Base-by-base conservation (phyloP, 2,797 vertebrate species). In the Forpus xanthops region DNA sequence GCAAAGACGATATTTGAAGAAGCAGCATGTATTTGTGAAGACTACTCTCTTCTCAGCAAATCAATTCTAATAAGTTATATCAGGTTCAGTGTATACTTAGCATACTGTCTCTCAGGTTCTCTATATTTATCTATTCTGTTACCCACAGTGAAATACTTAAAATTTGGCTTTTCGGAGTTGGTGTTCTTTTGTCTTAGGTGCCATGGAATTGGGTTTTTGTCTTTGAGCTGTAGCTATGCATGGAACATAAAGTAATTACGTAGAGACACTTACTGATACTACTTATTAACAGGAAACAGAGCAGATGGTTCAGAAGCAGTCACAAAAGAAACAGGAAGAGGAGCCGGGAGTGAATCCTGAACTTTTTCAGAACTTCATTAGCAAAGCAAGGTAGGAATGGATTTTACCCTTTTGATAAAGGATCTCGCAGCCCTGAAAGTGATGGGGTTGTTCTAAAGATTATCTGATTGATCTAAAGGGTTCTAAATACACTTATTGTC, bases 301-400 rank as follows among this genome's bases (percentile, higher is more conserved):
- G 77, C 97, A 98, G 87, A 98, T 99, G 97, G 94, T 98, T 96
- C 97, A 97, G 95, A 98, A 98, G 94, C 98, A 89, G 92, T 95
- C 97, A 41, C 98, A 98, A 94, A 97, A 96, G 66, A 97, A 98
- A 94, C 96, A 96, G 53, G 98, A 98, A 80, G 98, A 98, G 75
- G 97, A 98, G 49, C 97, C 97, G 31, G 98, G 98, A 79, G 97
- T 99, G 84, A 98, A 98, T 96, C 90, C 98, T 65, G 97, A 97
- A 96, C 98, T 97, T 67, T 99, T 99, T 97, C 98, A 98, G 89
- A 98, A 98, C 92, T 99, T 99, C 96, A 98, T 99, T 97, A 94
- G 95, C 56, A 96, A 94, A 90, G 99, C 99, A 89, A 99, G 99
- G 99, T 99, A 98, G 67, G 94, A 95, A 86, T 72, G 75, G 55